phyloP scores from a whole-genome alignment of 2,888 invertebrate genomes.

The Pycnomerus fuliginosus region DNA sequence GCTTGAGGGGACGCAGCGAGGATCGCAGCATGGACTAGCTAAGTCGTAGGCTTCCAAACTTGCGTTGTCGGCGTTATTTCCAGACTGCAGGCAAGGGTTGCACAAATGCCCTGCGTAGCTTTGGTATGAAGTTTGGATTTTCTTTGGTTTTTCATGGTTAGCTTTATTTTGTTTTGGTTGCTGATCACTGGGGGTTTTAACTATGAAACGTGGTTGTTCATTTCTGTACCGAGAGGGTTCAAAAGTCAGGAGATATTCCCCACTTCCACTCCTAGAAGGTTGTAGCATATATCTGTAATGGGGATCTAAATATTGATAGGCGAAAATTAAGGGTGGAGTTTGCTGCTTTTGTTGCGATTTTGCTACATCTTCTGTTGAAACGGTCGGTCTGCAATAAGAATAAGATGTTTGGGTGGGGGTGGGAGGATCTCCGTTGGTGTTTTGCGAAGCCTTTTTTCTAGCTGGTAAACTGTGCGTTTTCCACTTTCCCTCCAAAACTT shows the following conservation, averaged over 20 bases:
- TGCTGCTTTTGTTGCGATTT: constrained; percentile 46
- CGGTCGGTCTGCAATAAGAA: constrained; percentile 72
- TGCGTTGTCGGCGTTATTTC: constrained; percentile 66
- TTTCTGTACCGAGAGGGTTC: constrained; percentile 64
- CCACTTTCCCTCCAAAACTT: constrained; percentile 83
- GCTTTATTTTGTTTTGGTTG: constrained; percentile 39
- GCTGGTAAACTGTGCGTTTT: constrained; percentile 88
- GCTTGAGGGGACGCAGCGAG: constrained; percentile 76
- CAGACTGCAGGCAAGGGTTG: constrained; percentile 69
- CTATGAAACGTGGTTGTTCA: constrained; percentile 70
- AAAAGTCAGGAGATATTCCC: constrained; percentile 71
- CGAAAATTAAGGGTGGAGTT: constrained; percentile 48
- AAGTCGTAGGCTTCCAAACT: constrained; percentile 84
- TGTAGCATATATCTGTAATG: constrained; percentile 68
- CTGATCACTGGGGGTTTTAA: constrained; percentile 58
- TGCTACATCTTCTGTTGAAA: constrained; percentile 79
- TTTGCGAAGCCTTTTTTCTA: constrained; percentile 72
- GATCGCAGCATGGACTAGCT: constrained; percentile 84
- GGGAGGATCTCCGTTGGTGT: constrained; percentile 53
- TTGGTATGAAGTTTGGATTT: constrained; percentile 40
- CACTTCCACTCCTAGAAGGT: constrained; percentile 64
- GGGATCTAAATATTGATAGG: constrained; percentile 66
- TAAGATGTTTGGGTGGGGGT: constrained; percentile 55
- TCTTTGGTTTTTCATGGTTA: constrained; percentile 29
- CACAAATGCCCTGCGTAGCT: constrained; percentile 61